A percentile compares a stretch with the other conserved stretches of the same genome.
These are phyloP conservation scores for Erythrocercus mccallii DNA, from an alignment of 2,113 vertebrate genomes.

Conservation along the genomic window DNA sequence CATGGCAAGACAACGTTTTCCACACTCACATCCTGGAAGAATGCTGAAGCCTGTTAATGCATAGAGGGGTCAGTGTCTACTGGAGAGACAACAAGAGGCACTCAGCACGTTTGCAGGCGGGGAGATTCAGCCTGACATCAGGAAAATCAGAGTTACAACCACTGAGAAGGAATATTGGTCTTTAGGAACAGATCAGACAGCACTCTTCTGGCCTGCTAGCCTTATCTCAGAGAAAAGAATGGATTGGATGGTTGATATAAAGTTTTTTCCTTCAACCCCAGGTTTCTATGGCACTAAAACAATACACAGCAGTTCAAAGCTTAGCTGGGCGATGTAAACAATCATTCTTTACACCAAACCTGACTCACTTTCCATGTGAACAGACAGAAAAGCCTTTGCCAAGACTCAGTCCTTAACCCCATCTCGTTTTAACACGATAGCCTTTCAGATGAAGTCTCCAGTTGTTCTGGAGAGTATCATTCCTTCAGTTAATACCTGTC, in stretches of 20 bases:
- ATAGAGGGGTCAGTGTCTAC: neutral
- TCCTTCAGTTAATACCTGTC: neutral
- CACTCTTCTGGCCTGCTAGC: neutral
- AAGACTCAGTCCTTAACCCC: neutral
- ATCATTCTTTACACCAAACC: neutral
- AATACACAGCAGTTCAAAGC: neutral
- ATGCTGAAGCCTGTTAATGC: neutral
- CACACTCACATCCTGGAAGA: fast-evolving
- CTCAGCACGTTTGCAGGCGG: neutral
- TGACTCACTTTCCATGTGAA: neutral
- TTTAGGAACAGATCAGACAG: neutral
- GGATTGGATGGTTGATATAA: neutral
- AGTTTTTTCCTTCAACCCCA: neutral
- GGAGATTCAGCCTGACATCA: neutral
- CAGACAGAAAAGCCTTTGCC: neutral
- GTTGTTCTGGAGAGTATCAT: neutral
- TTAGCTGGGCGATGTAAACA: fast-evolving
- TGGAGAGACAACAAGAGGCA: neutral
- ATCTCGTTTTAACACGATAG: neutral
- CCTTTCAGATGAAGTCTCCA: neutral
- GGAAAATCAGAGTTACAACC: neutral
- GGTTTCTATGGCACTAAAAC: neutral
- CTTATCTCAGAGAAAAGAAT: neutral
- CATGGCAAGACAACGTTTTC: neutral
- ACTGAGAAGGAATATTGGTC: neutral